Conservation (phyloP, 2,888 invertebrate species). For the Incurvaria masculella region DNA sequence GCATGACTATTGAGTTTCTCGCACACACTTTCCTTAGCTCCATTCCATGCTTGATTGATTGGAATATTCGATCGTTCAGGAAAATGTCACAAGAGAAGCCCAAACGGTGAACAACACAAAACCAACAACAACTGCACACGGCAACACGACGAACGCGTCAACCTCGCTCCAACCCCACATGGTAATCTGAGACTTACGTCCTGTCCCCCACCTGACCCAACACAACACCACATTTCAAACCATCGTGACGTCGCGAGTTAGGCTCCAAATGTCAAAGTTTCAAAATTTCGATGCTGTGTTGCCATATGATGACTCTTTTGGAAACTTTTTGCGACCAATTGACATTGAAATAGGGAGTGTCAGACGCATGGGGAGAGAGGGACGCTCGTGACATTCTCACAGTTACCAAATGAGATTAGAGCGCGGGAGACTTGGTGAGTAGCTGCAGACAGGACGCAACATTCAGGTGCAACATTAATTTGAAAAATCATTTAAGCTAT, state of each 20-base stretch:
- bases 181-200: slow-evolving; percentile 71
- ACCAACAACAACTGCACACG: slow-evolving; percentile 36
- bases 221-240: background rate
- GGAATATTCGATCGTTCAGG: no score
- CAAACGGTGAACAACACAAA: slow-evolving; percentile 21
- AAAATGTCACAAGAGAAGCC: no score
- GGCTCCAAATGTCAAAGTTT: slow-evolving; percentile 19
- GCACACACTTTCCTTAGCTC: no score
- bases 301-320: slow-evolving; percentile 9
- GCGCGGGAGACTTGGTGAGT: slow-evolving; percentile 64
- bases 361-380: slow-evolving; percentile 23
- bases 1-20: no score
- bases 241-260: slow-evolving; percentile 4
- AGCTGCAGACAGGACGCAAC: no score
- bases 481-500: no score
- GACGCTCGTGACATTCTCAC: slow-evolving; percentile 65
- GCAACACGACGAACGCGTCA: slow-evolving; percentile 49
- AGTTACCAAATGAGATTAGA: slow-evolving; percentile 99
- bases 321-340: background rate
- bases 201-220: background rate
- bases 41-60: no score
- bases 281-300: background rate
- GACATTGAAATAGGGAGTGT: no score
- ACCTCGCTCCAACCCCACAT: slow-evolving; percentile 73
- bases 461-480: no score